Percentiles rank a stretch among this genome's conserved stretches.
phyloP scores from a whole-genome alignment of 2,113 vertebrate genomes.

The Stomatorhinus ivindoensis region DNA sequence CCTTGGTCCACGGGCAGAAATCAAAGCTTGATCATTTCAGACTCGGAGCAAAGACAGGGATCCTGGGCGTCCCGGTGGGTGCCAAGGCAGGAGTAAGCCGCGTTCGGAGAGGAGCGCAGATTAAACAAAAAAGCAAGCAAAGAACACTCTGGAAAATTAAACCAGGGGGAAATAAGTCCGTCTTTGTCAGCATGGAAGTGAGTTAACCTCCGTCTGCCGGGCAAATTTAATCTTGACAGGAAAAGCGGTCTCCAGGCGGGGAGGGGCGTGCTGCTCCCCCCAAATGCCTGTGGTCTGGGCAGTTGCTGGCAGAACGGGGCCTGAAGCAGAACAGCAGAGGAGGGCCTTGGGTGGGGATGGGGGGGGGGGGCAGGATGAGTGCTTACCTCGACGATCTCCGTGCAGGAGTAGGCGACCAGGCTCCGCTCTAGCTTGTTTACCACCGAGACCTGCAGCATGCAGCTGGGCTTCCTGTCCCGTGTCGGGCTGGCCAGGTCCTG shows the following conservation, averaged over 20 bases:
- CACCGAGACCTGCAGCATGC: slow-evolving; percentile 80
- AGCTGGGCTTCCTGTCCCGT: slow-evolving; percentile 79
- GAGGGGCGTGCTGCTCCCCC: not conserved
- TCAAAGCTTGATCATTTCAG: not conserved
- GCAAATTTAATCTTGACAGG: slow-evolving; percentile 34
- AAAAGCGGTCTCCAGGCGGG: slow-evolving; percentile 28
- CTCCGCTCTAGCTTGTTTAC: slow-evolving; percentile 70
- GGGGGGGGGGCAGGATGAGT: slow-evolving; percentile 30
- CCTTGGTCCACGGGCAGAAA: not conserved
- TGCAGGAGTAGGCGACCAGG: slow-evolving; percentile 70
- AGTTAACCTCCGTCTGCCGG: slow-evolving; percentile 27
- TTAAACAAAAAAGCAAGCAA: not conserved
- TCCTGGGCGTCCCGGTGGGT: not conserved
- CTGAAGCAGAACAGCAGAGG: not conserved
- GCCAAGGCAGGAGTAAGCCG: not conserved
- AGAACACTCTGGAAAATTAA: slow-evolving; percentile 30
- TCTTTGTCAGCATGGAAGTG: slow-evolving; percentile 42
- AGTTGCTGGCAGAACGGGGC: not conserved
- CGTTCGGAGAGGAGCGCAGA: not conserved
- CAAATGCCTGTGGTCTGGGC: not conserved
- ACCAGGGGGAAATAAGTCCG: slow-evolving; percentile 4
- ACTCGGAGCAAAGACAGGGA: not conserved
- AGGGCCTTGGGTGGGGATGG: not conserved
- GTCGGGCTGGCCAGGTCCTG: slow-evolving; percentile 73
- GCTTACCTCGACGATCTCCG: slow-evolving; percentile 93